These are phyloP conservation scores for Lochmaea capreae DNA, from an alignment of 2,888 invertebrate genomes.

Conservation along the genomic window DNA sequence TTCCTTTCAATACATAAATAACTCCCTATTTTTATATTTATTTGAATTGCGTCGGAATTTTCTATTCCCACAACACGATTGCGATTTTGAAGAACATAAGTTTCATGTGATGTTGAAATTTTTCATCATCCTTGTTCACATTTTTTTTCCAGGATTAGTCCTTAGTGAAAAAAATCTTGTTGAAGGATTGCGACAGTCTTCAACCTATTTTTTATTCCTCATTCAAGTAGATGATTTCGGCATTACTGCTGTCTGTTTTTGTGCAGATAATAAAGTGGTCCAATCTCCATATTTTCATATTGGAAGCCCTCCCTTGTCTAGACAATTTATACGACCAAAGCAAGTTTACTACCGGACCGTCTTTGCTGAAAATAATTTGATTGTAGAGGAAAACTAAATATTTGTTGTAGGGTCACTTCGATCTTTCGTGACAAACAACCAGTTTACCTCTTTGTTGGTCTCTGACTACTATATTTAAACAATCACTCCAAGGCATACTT, in stretches of 20 bases:
- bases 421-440: too few relatives aligned
- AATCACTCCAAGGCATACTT: too few relatives aligned
- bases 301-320: conserved; percentile 18
- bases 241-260: conserved; percentile 28
- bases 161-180: conserved; percentile 9
- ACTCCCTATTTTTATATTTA: too few relatives aligned
- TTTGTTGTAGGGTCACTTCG: background rate
- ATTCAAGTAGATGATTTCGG: conserved; percentile 26
- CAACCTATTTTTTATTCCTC: conserved; percentile 11
- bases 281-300: conserved; percentile 31
- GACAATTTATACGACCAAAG: conserved; percentile 25
- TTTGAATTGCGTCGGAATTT: background rate
- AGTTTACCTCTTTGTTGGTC: too few relatives aligned
- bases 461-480: too few relatives aligned
- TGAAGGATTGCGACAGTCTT: conserved; percentile 18
- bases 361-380: background rate
- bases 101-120: background rate
- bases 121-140: background rate
- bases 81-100: background rate
- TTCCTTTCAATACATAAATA: too few relatives aligned
- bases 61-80: background rate
- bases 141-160: conserved; percentile 10
- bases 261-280: conserved; percentile 19
- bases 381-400: background rate
- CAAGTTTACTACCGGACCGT: conserved; percentile 22